Evolutionary conservation across 2,888 invertebrate genomes (phyloP), one percentile per base, ranked within the genome.

Genomic region (Chaetoderma sp.): DNA sequence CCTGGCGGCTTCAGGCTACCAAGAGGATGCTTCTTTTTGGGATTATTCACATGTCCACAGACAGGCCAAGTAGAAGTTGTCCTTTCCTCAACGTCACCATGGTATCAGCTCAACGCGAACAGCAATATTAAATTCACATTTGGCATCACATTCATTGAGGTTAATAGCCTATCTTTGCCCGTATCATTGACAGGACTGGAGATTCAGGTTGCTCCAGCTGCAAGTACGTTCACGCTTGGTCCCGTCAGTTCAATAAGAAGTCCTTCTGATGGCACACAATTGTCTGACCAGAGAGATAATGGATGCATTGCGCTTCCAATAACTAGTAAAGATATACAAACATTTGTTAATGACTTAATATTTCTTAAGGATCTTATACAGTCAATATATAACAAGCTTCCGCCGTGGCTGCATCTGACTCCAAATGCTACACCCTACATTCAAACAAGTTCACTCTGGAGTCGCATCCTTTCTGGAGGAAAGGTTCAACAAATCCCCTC

Each of bases 111-210:
- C 3, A 16, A 13, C 3, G 16, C 56, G n/a, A 39, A 39, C 21
- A n/a, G 39, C 4, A 39, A 36, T 4, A 42, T 39, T 21, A 16
- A 23, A 16, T 39, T 56, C 39, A 56, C 56, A 3, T n/a, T 28
- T 25, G 56, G 56, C 27, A 30, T 56, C 16, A 25, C 25, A 4
- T 56, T 18, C 23, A 2, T 27, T 13, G 23, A 10, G 25, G 25
- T 27, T 3, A 23, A 42, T 18, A 56, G 39, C 10, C 2, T 33
- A n/a, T 36, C 56, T 18, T 25, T 56, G 13, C 56, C 56, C 16
- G 36, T 56, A 3, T 56, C 56, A 21, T 16, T 44, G 16, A 5
- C 1, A n/a, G 56, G 56, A n/a, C 56, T 56, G 27, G 39, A 56
- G 25, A 25, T 39, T 39, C n/a, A 56, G 16, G 23, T 56, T 2